A percentile compares a stretch with the other conserved stretches of the same genome.
Conservation (phyloP, 2,888 invertebrate species). For the Andrena praecox region DNA sequence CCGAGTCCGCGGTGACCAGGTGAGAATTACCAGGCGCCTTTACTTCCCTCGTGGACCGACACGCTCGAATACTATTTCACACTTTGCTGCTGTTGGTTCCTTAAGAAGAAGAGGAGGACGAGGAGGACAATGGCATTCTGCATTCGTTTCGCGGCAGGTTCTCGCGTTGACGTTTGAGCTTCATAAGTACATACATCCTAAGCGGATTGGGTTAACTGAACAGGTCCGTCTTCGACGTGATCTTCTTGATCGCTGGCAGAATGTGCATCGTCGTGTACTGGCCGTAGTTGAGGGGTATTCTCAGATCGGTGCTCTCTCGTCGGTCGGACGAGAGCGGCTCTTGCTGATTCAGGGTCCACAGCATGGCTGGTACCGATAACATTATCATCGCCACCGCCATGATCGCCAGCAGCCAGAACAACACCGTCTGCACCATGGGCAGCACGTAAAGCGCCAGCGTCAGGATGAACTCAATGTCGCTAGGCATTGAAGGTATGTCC, state of each 20-base stretch:
- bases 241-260: conserved; percentile 82
- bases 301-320: conserved; percentile 79
- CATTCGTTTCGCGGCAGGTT: not conserved
- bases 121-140: not conserved
- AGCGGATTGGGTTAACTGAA: conserved; percentile 71
- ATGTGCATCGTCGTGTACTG: conserved; percentile 82
- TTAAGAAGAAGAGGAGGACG: no score
- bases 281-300: conserved; percentile 81
- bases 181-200: not conserved
- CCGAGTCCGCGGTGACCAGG: conserved; percentile 33
- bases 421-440: conserved; percentile 77
- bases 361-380: conserved; percentile 77
- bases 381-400: conserved; percentile 75
- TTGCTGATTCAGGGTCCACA: conserved; percentile 78
- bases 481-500: conserved; percentile 73
- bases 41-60: not conserved
- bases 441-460: conserved; percentile 73
- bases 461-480: conserved; percentile 70
- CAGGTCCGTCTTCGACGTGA: conserved; percentile 81
- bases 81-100: not conserved
- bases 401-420: conserved; percentile 76
- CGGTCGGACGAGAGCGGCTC: conserved; percentile 72
- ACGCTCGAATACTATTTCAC: not conserved
- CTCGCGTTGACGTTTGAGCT: not conserved
- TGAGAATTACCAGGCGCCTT: not conserved